Evolutionary conservation across 2,113 vertebrate species (phyloP), one percentile per base, ranked within the genome.

Genomic region (Microtus montanus): DNA sequence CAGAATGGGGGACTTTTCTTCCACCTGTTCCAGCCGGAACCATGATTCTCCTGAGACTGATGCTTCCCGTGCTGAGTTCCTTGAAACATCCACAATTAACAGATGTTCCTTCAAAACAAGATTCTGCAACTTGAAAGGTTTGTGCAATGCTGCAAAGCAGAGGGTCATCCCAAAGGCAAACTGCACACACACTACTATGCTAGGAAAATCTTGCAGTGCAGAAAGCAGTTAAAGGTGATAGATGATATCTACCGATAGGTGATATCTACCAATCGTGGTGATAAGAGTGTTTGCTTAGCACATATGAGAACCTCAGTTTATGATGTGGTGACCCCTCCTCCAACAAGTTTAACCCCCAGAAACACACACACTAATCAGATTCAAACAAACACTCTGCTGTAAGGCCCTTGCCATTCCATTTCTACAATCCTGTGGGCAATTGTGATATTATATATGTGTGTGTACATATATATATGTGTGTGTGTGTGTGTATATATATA

Each of bases 161-260:
- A 64, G 20, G 77, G 12, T 80, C 73, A 70, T 82, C 17, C 41
- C 78, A 77, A 92, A 77, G 12, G 71, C 80, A 88, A 13, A 90
- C 47, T 61, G 66, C 14, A 61, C 8, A 47, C 49, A 61, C 8
- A 47, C 49, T 61, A 93, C 3, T 10, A 70, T 33, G 20, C 33
- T 87, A 64, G 74, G 83, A 94, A 93, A 93, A 89, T 68, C 15
- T 28, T 68, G 10, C 87, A 52, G 38, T 52, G 49, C 83, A 93
- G 58, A 92, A 33, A 86, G 79, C 22, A 80, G 84, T 71, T 52
- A 70, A 38, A 80, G 35, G n/a, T 74, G n/a, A 35, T 1, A 28
- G 41, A 38, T 58, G 19, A 20, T 58, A 58, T 58, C 19, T 20
- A 20, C 58, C 19, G 19, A 58, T 58, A 58, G 58, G 6, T 20